A percentile compares a stretch with the other conserved stretches of the same genome.
These are phyloP conservation scores for Noctua janthina DNA, from an alignment of 2,888 invertebrate species.

Conservation along the genomic window DNA sequence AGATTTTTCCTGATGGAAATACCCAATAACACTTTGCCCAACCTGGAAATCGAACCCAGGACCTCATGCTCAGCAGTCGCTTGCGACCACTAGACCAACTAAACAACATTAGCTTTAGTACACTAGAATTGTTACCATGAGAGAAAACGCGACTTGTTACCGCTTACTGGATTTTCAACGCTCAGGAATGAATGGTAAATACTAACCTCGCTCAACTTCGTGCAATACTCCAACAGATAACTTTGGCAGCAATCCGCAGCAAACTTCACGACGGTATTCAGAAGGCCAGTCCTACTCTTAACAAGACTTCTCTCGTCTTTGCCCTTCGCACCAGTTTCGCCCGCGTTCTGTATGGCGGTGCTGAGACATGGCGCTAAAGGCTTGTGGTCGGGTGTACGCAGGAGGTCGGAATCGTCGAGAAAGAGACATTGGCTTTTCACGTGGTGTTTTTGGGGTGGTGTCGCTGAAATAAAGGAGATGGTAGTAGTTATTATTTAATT, in stretches of 20 bases:
- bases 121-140: background rate
- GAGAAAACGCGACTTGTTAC: too few species aligned
- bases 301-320: slow-evolving; percentile 75
- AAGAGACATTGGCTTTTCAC: slow-evolving; percentile 83
- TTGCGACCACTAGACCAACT: too few species aligned
- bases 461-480: slow-evolving; percentile 71
- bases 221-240: slow-evolving; percentile 88
- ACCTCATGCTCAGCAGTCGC: too few species aligned
- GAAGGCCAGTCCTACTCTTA: slow-evolving; percentile 78
- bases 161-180: too few species aligned
- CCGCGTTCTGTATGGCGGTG: background rate
- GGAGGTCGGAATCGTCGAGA: slow-evolving; percentile 76
- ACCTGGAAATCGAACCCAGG: too few species aligned
- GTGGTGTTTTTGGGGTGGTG: slow-evolving; percentile 79
- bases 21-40: too few species aligned
- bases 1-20: too few species aligned
- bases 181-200: background rate
- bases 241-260: slow-evolving; percentile 86
- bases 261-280: slow-evolving; percentile 85
- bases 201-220: slow-evolving; percentile 88
- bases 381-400: slow-evolving; percentile 67
- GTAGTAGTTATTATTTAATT: background rate
- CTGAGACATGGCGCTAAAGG: slow-evolving; percentile 42
- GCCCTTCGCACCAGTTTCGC: slow-evolving; percentile 54
- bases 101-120: background rate